Base-by-base conservation (phyloP, 2,113 vertebrate genomes). In the Channa maculata region DNA sequence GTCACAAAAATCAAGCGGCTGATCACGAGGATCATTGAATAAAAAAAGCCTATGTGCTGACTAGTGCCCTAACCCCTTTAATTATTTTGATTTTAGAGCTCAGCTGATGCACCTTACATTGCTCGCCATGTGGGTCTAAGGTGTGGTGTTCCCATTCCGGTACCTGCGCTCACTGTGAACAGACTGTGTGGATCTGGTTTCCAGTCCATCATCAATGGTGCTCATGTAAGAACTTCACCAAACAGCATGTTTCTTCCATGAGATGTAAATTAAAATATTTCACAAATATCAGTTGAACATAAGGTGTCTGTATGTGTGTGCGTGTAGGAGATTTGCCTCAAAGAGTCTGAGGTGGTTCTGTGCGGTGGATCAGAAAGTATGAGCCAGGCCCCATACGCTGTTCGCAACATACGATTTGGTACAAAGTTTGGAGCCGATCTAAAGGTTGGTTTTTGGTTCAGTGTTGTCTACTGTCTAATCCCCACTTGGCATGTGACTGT, bases 151-250 rank as follows among this genome's bases (percentile, higher is more conserved):
- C 97, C 96, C 0, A 37, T 95, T 52, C 90, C 96, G 2, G 92
- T 89, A 3, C 96, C 97, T 1, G 96, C 97, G 49, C 93, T 99
- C 77, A 97, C 96, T 0, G 80, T 99, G 46, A 99, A 99, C 82
- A 95, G 98, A 3, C 95, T 99, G 24, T 99, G 98, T 81, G 98
- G 98, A 43, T 99, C 98, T 55, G 98, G 98, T 34, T 99, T 99
- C 92, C 98, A 99, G 71, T 94, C 98, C 67, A 94, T 99, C 57
- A 93, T 96, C 83, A 98, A 37, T 7, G 98, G 98, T 6, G 95
- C 96, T 75, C 98, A 99, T 86, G 98, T 98, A 95, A 46, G 78
- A 7, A 2, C 14, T 37, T 8, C 15, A 38, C n/a, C 10, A 62
- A 7, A 38, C 34, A 48, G 9, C 34, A 8, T 8, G 3, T 1